These are phyloP conservation scores for Villa cingulata DNA, from an alignment of 2,888 invertebrate genomes.

Conservation along the genomic window DNA sequence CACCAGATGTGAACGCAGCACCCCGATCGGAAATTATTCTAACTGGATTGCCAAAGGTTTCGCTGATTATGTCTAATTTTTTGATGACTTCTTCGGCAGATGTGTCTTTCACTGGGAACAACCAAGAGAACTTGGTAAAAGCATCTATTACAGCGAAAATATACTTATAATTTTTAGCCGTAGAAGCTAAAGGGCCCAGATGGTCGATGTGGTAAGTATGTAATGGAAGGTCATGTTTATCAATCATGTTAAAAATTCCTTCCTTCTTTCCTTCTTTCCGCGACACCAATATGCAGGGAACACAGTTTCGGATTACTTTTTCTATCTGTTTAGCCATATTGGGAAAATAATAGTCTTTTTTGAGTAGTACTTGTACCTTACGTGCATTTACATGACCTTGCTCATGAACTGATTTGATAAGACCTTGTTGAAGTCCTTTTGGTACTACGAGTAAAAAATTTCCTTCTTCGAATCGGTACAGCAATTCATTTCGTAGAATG, in stretches of 20 bases:
- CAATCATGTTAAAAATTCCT: conserved; percentile 22
- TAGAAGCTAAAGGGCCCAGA: conserved; percentile 22
- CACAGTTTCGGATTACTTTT: conserved; percentile 9
- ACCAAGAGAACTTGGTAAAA: conserved; percentile 27
- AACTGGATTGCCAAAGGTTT: conserved; percentile 25
- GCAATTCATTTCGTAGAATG: too few relatives aligned
- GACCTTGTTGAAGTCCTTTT: too few relatives aligned
- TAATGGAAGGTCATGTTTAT: conserved; percentile 22
- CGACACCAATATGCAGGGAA: conserved; percentile 11
- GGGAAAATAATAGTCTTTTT: background rate
- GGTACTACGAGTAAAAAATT: too few relatives aligned
- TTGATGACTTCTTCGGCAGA: conserved; percentile 21
- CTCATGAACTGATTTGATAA: too few relatives aligned
- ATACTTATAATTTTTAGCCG: conserved; percentile 22
- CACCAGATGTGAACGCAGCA: conserved; percentile 25
- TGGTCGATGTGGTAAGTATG: conserved; percentile 25
- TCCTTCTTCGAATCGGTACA: too few relatives aligned
- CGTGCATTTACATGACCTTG: background rate
- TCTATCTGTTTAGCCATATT: background rate
- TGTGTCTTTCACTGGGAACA: conserved; percentile 22
- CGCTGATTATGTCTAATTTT: conserved; percentile 19
- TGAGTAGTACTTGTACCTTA: background rate
- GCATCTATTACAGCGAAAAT: conserved; percentile 23
- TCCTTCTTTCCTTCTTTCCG: conserved; percentile 22
- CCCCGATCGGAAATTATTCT: conserved; percentile 25